Percentiles rank a stretch among this genome's conserved stretches.
Conservation (phyloP, 2,797 vertebrate species). For the Molossus alvarezi region DNA sequence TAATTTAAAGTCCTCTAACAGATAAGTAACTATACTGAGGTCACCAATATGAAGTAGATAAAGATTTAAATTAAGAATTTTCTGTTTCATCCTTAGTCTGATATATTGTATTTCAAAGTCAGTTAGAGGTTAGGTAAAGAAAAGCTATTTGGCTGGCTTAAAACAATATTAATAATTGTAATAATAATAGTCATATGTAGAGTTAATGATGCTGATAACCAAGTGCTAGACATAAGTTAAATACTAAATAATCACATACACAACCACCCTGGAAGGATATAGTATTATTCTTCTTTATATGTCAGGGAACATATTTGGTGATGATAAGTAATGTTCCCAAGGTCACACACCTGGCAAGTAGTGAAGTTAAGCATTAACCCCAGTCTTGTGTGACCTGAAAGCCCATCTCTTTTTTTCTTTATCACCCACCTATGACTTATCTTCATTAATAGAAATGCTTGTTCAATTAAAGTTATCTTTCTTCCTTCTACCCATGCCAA, state of each 20-base stretch:
- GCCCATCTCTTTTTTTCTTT: neutral
- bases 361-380: neutral
- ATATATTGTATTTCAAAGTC: neutral
- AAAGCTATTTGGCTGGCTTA: neutral
- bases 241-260: neutral
- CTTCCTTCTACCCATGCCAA: neutral
- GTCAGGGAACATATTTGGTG: neutral
- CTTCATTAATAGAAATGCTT: slow-evolving; percentile 2
- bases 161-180: neutral
- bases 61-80: neutral
- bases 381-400: neutral
- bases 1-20: neutral
- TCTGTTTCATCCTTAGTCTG: neutral
- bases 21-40: neutral
- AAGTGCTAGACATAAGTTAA: neutral
- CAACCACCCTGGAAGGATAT: neutral
- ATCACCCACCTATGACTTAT: neutral
- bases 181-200: neutral
- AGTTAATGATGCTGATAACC: neutral
- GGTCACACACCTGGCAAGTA: neutral
- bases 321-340: neutral
- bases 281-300: neutral
- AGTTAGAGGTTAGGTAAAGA: neutral
- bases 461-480: neutral
- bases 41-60: neutral